Evolutionary conservation across 64 coral and sea anemone genomes (phyloP), one percentile per base, ranked within the genome.

Genomic region (Actinia tenebrosa): DNA sequence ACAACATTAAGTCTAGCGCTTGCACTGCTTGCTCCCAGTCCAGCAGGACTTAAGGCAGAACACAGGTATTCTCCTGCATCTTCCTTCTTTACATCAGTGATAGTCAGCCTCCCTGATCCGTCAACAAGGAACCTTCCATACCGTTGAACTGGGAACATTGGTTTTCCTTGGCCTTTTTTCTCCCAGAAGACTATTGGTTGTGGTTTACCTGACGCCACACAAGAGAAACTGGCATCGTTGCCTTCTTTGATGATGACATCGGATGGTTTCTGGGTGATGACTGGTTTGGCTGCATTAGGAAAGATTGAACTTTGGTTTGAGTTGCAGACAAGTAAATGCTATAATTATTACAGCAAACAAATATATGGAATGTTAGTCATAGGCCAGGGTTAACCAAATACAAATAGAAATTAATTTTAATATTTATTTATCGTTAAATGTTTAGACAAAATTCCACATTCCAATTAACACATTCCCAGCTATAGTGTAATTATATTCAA

Each of bases 101-200:
- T 92, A 9, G 69, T 61, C 26, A 92, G 60, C 23, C 80, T n/a
- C 45, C 90, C 90, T 27, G 42, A 62, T 10, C 78, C 83, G 20
- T 64, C 42, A 10, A 92, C 90, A 82, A 56, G 63, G 53, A 92
- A 92, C 52, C 85, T 44, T 26, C 78, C 25, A 47, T 72, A 10
- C 66, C 47, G 45, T 63, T 85, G 83, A 8, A 1, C 60, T 22
- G 94, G 91, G 52, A 96, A 96, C 94, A 96, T 96, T 5, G 79
- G 52, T 2, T 27, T 55, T 1, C 10, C 7, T 86, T 44, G 54
- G 13, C 88, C 75, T 27, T 86, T 68, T 69, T n/a, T 84, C 14
- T 93, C 71, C 94, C 94, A 96, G 80, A 96, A 93, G 16, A 96
- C 86, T 52, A 71, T 90, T 11, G 94, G 91, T 4, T 47, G 78